These are phyloP conservation scores for Kryptolebias marmoratus DNA, from an alignment of 2,113 vertebrate species.

Conservation along the genomic window DNA sequence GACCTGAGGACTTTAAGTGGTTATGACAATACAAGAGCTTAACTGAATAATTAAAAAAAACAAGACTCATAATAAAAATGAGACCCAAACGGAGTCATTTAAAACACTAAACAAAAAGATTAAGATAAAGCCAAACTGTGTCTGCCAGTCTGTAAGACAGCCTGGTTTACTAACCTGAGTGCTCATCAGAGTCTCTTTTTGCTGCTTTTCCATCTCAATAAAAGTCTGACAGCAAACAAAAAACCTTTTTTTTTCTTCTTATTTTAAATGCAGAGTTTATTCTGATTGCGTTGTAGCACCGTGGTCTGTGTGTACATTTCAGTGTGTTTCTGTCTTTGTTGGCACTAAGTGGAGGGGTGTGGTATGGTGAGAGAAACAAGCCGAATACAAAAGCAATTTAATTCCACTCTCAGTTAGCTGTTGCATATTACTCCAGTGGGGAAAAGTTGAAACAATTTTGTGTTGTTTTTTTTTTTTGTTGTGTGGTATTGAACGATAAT, in stretches of 20 bases:
- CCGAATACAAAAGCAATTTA: conserved; percentile 60
- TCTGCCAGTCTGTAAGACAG: conserved; percentile 24
- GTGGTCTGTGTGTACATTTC: neutral
- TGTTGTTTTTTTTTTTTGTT: conserved; percentile 48
- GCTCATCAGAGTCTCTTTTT: conserved; percentile 25
- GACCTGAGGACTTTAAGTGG: no score
- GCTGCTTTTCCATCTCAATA: conserved; percentile 14
- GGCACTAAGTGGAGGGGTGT: conserved; percentile 28
- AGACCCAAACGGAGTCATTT: no score
- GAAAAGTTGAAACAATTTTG: conserved; percentile 53
- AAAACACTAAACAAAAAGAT: no score
- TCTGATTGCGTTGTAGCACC: conserved; percentile 40
- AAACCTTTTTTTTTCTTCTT: conserved; percentile 35
- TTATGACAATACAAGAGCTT: no score
- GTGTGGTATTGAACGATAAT: conserved; percentile 28
- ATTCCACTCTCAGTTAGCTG: conserved; percentile 48
- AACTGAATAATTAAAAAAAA: no score
- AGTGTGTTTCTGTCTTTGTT: conserved; percentile 18
- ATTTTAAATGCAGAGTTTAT: conserved; percentile 44
- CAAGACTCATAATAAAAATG: no score
- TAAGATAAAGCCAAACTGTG: no score
- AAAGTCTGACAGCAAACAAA: conserved; percentile 47
- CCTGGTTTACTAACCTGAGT: conserved; percentile 37
- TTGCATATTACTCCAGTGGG: conserved; percentile 55
- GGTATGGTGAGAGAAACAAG: conserved; percentile 54